Conservation (phyloP, 2,888 invertebrate genomes). For the Alitta virens region DNA sequence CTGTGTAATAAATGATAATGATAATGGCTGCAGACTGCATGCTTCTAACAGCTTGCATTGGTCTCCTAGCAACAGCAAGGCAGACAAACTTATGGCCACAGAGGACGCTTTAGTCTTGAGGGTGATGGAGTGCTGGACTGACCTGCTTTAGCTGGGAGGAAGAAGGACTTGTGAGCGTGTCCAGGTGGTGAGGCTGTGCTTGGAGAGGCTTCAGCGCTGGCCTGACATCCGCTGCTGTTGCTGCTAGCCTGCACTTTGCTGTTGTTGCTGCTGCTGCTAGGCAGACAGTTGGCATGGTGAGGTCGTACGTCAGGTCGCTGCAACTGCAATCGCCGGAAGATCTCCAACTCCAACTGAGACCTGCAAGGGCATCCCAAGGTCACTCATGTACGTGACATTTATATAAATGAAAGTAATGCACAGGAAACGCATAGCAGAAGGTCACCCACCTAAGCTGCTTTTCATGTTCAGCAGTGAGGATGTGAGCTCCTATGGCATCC, state of each 20-base stretch:
- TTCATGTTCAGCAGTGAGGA: slow-evolving; percentile 44
- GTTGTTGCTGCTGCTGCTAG: neutral
- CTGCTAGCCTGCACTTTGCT: neutral
- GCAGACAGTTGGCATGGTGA: slow-evolving; percentile 3
- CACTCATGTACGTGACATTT: too few species aligned
- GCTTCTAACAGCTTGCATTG: too few species aligned
- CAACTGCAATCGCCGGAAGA: slow-evolving; percentile 51
- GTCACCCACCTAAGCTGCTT: slow-evolving; percentile 45
- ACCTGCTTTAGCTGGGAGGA: neutral
- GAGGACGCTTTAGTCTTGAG: neutral
- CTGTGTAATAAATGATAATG: too few species aligned
- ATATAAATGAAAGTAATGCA: too few species aligned
- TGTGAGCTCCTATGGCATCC: slow-evolving; percentile 41
- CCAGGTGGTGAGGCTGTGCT: slow-evolving; percentile 1
- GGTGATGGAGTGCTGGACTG: neutral
- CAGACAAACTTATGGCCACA: too few species aligned
- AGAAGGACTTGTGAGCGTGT: slow-evolving; percentile 6
- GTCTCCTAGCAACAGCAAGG: too few species aligned
- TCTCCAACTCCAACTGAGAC: slow-evolving; percentile 50
- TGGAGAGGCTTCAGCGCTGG: neutral
- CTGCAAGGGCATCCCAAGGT: slow-evolving; percentile 27
- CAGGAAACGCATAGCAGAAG: too few species aligned
- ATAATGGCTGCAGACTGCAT: too few species aligned
- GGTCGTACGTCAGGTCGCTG: slow-evolving; percentile 33
- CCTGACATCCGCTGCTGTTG: neutral